Percentiles rank a stretch among this genome's conserved stretches.
These are phyloP conservation scores for Thaleichthys pacificus DNA, from an alignment of 2,797 vertebrate species.

Conservation along the genomic window DNA sequence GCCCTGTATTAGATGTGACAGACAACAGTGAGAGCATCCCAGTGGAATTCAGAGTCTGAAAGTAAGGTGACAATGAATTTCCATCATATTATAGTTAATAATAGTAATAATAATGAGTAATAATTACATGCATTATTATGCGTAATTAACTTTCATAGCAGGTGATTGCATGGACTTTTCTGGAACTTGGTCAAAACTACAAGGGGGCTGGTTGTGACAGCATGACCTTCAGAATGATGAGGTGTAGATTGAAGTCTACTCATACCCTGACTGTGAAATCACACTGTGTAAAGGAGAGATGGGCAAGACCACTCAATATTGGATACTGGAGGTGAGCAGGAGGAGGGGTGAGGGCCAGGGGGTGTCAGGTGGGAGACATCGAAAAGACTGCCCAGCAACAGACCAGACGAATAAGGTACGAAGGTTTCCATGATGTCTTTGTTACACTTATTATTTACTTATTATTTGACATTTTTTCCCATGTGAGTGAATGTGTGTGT, in stretches of 20 bases:
- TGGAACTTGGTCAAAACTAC: background rate
- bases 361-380: background rate
- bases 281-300: background rate
- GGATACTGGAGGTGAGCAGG: background rate
- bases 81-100: background rate
- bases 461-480: constrained; percentile 18
- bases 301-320: background rate
- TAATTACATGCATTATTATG: background rate
- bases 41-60: no score
- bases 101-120: background rate
- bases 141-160: background rate
- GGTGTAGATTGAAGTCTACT: no score
- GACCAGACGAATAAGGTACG: background rate
- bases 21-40: no score
- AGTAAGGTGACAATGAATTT: background rate
- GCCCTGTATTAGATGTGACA: no score
- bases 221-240: background rate
- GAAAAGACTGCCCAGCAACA: no score
- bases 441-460: constrained; percentile 38
- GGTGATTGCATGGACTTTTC: background rate
- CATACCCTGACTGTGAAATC: background rate
- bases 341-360: no score
- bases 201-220: background rate
- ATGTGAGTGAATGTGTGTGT: constrained; percentile 10
- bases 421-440: background rate